phyloP scores from a whole-genome alignment of 2,113 vertebrate genomes.

The Elgaria multicarinata region DNA sequence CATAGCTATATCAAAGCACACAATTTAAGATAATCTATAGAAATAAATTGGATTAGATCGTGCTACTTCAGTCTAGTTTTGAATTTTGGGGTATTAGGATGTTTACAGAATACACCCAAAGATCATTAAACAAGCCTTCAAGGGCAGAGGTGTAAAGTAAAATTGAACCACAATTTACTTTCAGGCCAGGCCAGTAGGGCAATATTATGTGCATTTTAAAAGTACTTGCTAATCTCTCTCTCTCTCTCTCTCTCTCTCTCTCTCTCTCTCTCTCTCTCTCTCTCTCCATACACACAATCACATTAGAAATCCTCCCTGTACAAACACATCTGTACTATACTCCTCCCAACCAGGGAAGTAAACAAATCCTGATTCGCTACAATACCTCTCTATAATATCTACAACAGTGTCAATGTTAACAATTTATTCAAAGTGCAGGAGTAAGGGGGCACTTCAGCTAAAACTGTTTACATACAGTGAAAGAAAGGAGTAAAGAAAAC shows the following conservation, averaged over 20 bases:
- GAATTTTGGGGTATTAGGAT: neutral
- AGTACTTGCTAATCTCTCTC: conserved; percentile 1
- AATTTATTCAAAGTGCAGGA: conserved; percentile 9
- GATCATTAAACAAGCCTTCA: neutral
- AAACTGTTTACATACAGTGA: neutral
- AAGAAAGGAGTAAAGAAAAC: neutral
- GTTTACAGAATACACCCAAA: neutral
- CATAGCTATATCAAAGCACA: neutral
- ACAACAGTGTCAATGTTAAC: neutral
- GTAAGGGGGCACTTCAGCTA: conserved; percentile 6
- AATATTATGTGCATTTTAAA: neutral
- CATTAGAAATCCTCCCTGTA: neutral
- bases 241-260: neutral
- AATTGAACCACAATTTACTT: neutral
- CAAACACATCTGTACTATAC: neutral
- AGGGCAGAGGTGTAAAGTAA: neutral
- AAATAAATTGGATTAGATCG: neutral
- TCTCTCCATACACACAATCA: neutral
- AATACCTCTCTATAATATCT: neutral
- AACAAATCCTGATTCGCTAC: neutral
- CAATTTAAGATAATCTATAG: neutral
- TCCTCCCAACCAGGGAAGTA: conserved; percentile 2
- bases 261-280: neutral
- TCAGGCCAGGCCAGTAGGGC: neutral
- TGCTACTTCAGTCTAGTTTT: neutral